Evolutionary conservation across 2,113 vertebrate genomes (phyloP), one percentile per base, ranked within the genome.

Genomic region (Zosterops lateralis): DNA sequence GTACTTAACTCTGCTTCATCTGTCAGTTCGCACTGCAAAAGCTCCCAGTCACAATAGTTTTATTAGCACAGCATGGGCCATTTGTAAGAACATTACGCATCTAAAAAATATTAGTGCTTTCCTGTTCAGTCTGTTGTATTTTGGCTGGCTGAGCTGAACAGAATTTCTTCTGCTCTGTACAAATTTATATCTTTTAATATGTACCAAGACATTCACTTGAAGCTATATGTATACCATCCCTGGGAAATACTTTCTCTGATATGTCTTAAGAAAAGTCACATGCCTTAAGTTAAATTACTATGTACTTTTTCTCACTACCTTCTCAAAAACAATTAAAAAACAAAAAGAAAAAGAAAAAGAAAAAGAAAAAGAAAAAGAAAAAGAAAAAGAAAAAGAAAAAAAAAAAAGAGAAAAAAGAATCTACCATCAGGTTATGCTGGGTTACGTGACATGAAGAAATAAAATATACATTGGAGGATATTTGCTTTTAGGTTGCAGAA

Each of bases 11-110:
- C 94, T 94, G 95, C 91, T 96, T 98, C 97, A 97, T 98, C 97
- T 98, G 97, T 98, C 97, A 98, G 97, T 96, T 97, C 97, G 96
- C 84, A 94, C 96, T 97, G 96, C 95, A 97, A 98, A 98, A 96
- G 88, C 97, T 97, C 90, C 96, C 85, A 96, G 94, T 98, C 97
- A 98, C 96, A 97, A 97, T 97, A 96, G 97, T 98, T 98, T 98
- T 98, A 98, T 98, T 97, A 97, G 97, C 97, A 97, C 95, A 96
- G 96, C 97, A 97, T 96, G 97, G 96, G 80, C 96, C 96, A 97
- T 97, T 98, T 97, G 90, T 96, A 97, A 96, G 93, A 97, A 97
- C 95, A 96, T 97, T 97, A 96, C 34, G n/a, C 93, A 96, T 95
- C 94, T 97, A 88, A 96, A 96, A 98, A 97, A 96, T 96, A 90